These are phyloP conservation scores for Oegoconia quadripuncta DNA, from an alignment of 2,888 invertebrate genomes.

Conservation along the genomic window DNA sequence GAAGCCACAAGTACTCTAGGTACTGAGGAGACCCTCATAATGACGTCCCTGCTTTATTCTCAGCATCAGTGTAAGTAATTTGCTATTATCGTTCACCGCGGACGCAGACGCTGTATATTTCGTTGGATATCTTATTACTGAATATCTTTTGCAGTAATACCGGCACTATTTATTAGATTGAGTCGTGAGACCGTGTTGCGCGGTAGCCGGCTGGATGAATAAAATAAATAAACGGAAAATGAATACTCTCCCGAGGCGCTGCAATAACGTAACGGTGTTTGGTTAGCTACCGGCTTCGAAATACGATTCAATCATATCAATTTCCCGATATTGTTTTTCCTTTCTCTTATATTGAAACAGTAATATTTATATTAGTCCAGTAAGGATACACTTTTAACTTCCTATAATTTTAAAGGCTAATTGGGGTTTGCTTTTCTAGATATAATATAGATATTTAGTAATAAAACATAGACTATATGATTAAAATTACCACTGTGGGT, in stretches of 20 bases:
- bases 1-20: too few species aligned
- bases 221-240: slow-evolving; percentile 66
- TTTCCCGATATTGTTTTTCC: slow-evolving; percentile 6
- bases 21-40: too few species aligned
- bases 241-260: slow-evolving; percentile 36
- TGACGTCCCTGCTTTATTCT: not conserved
- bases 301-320: slow-evolving; percentile 16
- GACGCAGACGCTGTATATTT: slow-evolving; percentile 43
- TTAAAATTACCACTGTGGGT: slow-evolving; percentile 10
- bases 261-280: slow-evolving; percentile 44
- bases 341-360: slow-evolving; percentile 10
- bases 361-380: slow-evolving; percentile 9
- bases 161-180: slow-evolving; percentile 73
- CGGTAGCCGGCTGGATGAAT: slow-evolving; percentile 53
- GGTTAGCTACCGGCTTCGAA: slow-evolving; percentile 23
- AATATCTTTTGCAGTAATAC: slow-evolving; percentile 61
- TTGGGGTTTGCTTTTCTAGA: too few species aligned
- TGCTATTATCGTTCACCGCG: slow-evolving; percentile 51
- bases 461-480: too few species aligned
- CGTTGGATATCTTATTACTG: slow-evolving; percentile 67
- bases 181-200: slow-evolving; percentile 66
- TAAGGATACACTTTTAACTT: too few species aligned
- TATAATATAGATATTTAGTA: too few species aligned
- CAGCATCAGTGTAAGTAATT: slow-evolving; percentile 45
- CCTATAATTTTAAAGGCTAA: too few species aligned